These are phyloP conservation scores for Atherinosoma microstoma DNA, from an alignment of 2,797 vertebrate species.

Conservation along the genomic window DNA sequence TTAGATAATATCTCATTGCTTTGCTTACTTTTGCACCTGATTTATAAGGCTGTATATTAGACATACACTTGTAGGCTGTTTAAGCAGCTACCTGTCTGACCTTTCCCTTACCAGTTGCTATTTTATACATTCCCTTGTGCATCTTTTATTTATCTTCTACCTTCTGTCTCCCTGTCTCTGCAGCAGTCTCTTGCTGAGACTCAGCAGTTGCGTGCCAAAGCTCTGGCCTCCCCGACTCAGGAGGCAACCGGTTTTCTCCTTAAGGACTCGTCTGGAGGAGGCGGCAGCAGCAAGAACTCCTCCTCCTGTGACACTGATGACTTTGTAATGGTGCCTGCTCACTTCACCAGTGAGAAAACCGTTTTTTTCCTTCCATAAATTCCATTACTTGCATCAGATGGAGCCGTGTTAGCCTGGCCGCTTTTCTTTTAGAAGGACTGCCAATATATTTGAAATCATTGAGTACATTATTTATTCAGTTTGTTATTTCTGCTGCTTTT, in stretches of 20 bases:
- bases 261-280: slow-evolving; percentile 88
- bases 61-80: not conserved
- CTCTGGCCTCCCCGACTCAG: slow-evolving; percentile 88
- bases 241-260: slow-evolving; percentile 89
- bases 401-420: not conserved
- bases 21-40: not conserved
- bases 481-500: slow-evolving; percentile 7
- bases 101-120: not conserved
- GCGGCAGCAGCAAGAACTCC: slow-evolving; percentile 93
- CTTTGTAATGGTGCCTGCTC: slow-evolving; percentile 96
- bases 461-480: not conserved
- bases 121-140: not conserved
- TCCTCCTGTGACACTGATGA: slow-evolving; percentile 97
- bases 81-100: not conserved
- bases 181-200: slow-evolving; percentile 94
- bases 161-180: slow-evolving; percentile 27
- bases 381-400: not conserved
- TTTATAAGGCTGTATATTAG: slow-evolving; percentile 2
- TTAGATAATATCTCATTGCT: not conserved
- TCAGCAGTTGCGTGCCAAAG: slow-evolving; percentile 90
- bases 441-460: not conserved
- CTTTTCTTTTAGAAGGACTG: not conserved
- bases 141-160: slow-evolving; percentile 11
- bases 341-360: slow-evolving; percentile 88
- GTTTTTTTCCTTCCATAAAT: not conserved